Percentiles rank a stretch among this genome's conserved stretches.
These are phyloP conservation scores for Kryptolebias ocellatus DNA, from an alignment of 2,797 vertebrate genomes.

Conservation along the genomic window DNA sequence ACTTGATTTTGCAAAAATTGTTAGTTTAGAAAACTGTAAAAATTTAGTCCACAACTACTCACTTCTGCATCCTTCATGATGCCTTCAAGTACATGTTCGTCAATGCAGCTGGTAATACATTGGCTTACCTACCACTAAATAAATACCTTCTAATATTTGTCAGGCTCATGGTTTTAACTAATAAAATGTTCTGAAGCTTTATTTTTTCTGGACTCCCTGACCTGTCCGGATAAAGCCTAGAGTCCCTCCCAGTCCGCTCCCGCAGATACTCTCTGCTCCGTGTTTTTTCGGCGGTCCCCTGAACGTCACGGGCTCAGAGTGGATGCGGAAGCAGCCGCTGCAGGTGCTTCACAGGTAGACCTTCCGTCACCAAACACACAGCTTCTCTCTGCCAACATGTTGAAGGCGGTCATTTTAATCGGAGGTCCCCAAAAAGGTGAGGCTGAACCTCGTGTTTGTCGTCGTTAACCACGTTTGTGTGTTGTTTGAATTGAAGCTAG, in stretches of 20 bases:
- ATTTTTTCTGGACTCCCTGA: not conserved
- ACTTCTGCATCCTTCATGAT: too few relatives aligned
- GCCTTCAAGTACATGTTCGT: too few relatives aligned
- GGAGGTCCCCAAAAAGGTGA: conserved; percentile 96
- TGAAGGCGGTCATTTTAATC: conserved; percentile 94
- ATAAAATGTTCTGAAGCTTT: not conserved
- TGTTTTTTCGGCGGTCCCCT: conserved; percentile 10
- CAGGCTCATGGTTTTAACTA: too few relatives aligned
- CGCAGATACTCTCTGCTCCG: not conserved
- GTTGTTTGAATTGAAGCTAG: conserved; percentile 12
- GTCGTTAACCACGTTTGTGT: not conserved
- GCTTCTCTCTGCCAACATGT: conserved; percentile 71
- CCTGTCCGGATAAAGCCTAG: not conserved
- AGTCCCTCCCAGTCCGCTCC: not conserved
- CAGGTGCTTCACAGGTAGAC: not conserved
- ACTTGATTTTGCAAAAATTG: too few relatives aligned
- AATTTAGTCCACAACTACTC: too few relatives aligned
- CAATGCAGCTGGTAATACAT: too few relatives aligned
- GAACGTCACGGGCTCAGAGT: conserved; percentile 39
- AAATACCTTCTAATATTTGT: too few relatives aligned
- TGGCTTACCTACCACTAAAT: too few relatives aligned
- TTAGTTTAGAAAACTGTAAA: too few relatives aligned
- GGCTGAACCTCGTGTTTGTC: fast-evolving
- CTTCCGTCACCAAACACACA: not conserved
- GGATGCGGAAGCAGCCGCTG: conserved; percentile 33